These are phyloP conservation scores for Apodemia hepburni DNA, from an alignment of 2,888 invertebrate species.

Conservation along the genomic window DNA sequence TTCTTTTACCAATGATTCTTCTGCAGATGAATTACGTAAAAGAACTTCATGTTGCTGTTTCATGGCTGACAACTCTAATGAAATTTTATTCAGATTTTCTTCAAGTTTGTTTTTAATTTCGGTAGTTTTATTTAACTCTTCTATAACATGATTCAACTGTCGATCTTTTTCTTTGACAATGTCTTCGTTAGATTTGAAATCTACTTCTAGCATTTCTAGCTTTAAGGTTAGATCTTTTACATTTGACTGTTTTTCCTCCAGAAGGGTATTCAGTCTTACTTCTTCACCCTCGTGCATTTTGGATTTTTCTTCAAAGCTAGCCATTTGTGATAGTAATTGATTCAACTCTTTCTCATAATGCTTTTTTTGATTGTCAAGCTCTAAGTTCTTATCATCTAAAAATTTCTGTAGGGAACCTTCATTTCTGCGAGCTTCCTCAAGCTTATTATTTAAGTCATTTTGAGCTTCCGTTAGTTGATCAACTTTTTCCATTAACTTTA, in stretches of 20 bases:
- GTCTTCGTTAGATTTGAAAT: conserved; percentile 68
- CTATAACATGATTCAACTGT: conserved; percentile 59
- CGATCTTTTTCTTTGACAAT: conserved; percentile 70
- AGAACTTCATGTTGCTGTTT: conserved; percentile 68
- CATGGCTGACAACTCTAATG: conserved; percentile 52
- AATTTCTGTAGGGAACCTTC: conserved; percentile 72
- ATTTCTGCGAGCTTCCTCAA: conserved; percentile 70
- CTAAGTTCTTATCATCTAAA: conserved; percentile 62
- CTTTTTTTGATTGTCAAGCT: conserved; percentile 62
- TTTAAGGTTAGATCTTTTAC: conserved; percentile 63
- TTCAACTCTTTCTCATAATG: conserved; percentile 60
- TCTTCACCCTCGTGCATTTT: conserved; percentile 52
- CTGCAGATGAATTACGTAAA: conserved; percentile 60
- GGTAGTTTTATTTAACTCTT: conserved; percentile 55
- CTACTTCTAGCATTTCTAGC: conserved; percentile 67
- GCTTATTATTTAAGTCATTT: conserved; percentile 69
- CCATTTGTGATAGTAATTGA: conserved; percentile 52
- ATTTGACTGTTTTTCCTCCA: conserved; percentile 59
- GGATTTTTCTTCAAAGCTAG: conserved; percentile 46
- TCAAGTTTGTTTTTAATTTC: conserved; percentile 70
- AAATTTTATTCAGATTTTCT: conserved; percentile 60
- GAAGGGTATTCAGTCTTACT: conserved; percentile 41
- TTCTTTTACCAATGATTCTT: conserved; percentile 62
- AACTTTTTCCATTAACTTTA: conserved; percentile 71
- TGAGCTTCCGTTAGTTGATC: conserved; percentile 71